A percentile compares a stretch with the other conserved stretches of the same genome.
Evolutionary conservation across 2,797 vertebrate species (phyloP).

Genomic region (Sebastes kiyomatsui): DNA sequence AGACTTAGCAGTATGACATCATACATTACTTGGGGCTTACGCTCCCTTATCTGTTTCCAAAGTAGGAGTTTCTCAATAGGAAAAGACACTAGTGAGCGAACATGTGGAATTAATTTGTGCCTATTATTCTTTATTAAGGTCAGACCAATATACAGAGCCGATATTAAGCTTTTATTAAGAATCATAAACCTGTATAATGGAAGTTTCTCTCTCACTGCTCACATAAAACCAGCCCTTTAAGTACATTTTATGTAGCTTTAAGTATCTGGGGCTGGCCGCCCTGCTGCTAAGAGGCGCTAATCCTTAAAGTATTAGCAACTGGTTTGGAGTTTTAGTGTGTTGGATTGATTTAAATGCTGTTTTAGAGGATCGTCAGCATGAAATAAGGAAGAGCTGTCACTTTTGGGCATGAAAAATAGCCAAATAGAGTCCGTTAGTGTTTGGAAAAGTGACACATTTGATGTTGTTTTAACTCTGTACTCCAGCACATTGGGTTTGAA

Average conservation of each 20-base stretch:
- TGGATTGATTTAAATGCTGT: neutral
- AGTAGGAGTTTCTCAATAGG: slow-evolving; percentile 1
- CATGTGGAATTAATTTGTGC: slow-evolving; percentile 4
- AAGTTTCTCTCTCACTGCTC: neutral
- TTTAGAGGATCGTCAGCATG: slow-evolving; percentile 2
- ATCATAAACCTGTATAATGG: neutral
- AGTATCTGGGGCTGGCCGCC: neutral
- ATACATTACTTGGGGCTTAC: neutral
- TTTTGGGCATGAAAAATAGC: neutral
- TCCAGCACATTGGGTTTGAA: neutral
- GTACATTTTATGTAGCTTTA: slow-evolving; percentile 11
- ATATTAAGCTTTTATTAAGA: neutral
- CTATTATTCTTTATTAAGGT: neutral
- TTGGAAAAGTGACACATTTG: neutral
- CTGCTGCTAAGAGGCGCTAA: slow-evolving; percentile 11
- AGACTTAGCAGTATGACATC: slow-evolving; percentile 30
- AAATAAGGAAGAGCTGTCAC: neutral
- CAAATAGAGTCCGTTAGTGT: neutral
- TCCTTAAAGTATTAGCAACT: neutral
- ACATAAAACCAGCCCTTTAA: neutral
- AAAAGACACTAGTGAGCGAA: slow-evolving; percentile 1
- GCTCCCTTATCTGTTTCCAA: neutral
- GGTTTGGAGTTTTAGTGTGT: neutral
- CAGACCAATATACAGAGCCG: neutral
- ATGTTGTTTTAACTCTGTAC: neutral